phyloP scores from a whole-genome alignment of 2,113 vertebrate genomes.

The Haemorhous mexicanus region DNA sequence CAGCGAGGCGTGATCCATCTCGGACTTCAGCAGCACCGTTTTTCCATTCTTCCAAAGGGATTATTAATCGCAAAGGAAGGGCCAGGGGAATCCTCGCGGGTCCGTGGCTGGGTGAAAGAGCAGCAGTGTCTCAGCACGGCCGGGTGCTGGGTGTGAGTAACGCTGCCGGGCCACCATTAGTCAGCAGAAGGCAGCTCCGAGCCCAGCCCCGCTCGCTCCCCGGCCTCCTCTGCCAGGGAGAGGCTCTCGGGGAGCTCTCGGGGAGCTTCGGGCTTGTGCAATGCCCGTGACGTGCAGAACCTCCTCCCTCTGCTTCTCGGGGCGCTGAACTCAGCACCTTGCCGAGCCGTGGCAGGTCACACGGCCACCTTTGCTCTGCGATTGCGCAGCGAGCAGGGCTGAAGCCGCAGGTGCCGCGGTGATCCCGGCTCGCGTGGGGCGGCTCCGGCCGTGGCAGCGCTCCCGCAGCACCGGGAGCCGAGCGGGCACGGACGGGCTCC shows the following conservation, averaged over 20 bases:
- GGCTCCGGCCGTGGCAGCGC: neutral
- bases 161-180: neutral
- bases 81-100: neutral
- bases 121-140: accelerated
- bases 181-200: neutral
- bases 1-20: accelerated
- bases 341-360: accelerated
- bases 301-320: neutral
- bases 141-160: neutral
- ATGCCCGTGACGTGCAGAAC: neutral
- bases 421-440: neutral
- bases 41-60: neutral
- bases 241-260: neutral
- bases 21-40: neutral
- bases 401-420: accelerated
- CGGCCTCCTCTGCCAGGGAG: neutral
- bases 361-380: accelerated
- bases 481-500: neutral
- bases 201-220: neutral
- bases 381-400: accelerated
- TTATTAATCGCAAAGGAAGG: neutral
- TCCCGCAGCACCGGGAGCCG: accelerated
- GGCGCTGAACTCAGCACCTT: accelerated
- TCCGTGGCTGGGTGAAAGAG: neutral
- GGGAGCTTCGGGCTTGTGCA: neutral